These are phyloP conservation scores for Pseudomyrmex dendroicus DNA, from an alignment of 1,140 invertebrate species.

Conservation along the genomic window DNA sequence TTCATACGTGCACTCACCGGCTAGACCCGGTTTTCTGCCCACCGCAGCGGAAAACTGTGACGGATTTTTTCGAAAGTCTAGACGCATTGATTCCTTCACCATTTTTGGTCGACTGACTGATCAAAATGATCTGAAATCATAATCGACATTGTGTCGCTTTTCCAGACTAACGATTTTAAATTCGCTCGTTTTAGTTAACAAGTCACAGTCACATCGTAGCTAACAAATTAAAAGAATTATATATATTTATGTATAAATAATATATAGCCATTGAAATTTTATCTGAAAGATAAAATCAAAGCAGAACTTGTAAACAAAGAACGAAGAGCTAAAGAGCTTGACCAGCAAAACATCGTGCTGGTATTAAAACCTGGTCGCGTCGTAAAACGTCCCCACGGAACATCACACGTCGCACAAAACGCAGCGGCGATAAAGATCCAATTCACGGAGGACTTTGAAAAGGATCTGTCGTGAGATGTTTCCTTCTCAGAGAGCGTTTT, in stretches of 20 bases:
- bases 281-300: background rate
- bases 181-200: background rate
- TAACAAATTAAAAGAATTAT: background rate
- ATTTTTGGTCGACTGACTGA: background rate
- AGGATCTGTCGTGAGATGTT: slow-evolving; percentile 41
- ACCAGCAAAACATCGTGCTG: slow-evolving; percentile 57
- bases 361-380: slow-evolving; percentile 64
- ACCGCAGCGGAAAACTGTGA: slow-evolving; percentile 27
- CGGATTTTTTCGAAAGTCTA: slow-evolving; percentile 66
- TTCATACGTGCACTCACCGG: slow-evolving; percentile 80
- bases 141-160: background rate
- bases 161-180: background rate
- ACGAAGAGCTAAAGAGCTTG: slow-evolving; percentile 52
- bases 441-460: slow-evolving; percentile 21
- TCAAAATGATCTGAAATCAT: background rate
- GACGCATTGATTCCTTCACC: slow-evolving; percentile 51
- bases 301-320: slow-evolving; percentile 58
- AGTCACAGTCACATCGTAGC: background rate
- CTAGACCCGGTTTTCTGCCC: slow-evolving; percentile 61
- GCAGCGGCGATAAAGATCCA: slow-evolving; percentile 60
- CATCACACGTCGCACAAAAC: slow-evolving; percentile 55
- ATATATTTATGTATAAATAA: background rate
- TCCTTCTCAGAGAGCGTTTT: slow-evolving; percentile 18
- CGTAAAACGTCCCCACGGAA: slow-evolving; percentile 63
- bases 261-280: slow-evolving; percentile 23